Percentiles rank a stretch among this genome's conserved stretches.
These are phyloP conservation scores for Setipinna tenuifilis DNA, from an alignment of 2,797 vertebrate species.

Conservation along the genomic window DNA sequence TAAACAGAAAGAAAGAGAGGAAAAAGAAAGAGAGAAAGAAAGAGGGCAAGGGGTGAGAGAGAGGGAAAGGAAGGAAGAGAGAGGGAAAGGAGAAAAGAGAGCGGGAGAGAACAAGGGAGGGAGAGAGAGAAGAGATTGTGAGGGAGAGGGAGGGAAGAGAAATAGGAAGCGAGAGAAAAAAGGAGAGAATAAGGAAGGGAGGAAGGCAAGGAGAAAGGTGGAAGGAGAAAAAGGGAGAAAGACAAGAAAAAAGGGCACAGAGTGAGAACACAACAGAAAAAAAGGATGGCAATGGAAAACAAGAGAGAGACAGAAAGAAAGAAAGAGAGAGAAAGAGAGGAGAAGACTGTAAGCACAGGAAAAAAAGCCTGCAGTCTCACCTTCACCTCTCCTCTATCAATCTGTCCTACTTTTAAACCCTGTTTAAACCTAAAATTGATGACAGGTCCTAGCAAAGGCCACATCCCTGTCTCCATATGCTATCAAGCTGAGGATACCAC, in stretches of 20 bases:
- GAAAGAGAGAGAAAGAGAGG: background rate
- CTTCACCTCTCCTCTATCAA: conserved; percentile 18
- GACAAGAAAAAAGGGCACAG: too few species aligned
- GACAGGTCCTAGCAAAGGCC: conserved; percentile 38
- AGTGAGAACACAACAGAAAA: too few species aligned
- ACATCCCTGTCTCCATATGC: background rate
- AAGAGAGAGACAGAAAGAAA: too few species aligned
- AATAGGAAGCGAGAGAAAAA: too few species aligned
- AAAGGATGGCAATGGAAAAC: too few species aligned
- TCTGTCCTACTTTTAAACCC: conserved; percentile 18
- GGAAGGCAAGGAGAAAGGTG: background rate
- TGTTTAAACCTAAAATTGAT: conserved; percentile 75
- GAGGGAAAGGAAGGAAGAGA: background rate
- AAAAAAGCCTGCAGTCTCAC: background rate
- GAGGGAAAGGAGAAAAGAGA: too few species aligned
- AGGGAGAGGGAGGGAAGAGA: too few species aligned
- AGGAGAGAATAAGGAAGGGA: background rate
- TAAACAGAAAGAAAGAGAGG: too few species aligned
- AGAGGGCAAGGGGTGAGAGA: background rate
- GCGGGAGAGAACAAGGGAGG: too few species aligned
- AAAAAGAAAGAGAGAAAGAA: background rate
- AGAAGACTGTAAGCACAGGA: background rate
- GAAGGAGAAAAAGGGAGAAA: too few species aligned
- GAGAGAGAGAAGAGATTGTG: too few species aligned
- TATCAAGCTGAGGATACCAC: background rate